Conservation (phyloP, 35 echinoderm and acorn worm species). For the Amphiura filiformis region DNA sequence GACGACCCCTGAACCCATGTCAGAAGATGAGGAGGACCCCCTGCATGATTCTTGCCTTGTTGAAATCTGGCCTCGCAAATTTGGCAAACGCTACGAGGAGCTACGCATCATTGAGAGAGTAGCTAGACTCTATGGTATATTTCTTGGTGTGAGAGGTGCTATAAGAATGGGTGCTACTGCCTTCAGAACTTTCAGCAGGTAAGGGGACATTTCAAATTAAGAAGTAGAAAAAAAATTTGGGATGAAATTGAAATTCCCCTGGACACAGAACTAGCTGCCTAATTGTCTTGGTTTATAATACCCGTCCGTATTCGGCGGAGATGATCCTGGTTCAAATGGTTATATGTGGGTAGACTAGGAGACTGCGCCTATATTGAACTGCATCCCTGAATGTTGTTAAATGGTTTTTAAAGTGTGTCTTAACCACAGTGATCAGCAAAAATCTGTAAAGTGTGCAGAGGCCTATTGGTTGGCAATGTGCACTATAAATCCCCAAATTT, state of each 20-base stretch:
- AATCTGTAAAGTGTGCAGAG: no score
- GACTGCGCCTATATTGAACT: no score
- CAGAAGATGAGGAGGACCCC: constrained; percentile 34
- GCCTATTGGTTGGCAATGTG: no score
- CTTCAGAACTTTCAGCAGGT: constrained; percentile 77
- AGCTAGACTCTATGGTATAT: constrained; percentile 57
- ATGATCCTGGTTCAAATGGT: no score
- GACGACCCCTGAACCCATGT: background rate
- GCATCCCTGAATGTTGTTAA: no score
- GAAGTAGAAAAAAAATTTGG: no score
- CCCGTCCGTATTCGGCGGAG: background rate
- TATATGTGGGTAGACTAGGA: no score
- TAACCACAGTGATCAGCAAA: no score
- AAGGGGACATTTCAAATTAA: background rate
- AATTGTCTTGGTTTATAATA: background rate
- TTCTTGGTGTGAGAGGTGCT: constrained; percentile 59
- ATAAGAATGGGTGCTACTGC: constrained; percentile 68
- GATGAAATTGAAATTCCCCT: no score
- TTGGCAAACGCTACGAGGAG: constrained; percentile 53
- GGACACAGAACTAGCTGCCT: no score
- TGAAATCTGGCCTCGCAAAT: constrained; percentile 77
- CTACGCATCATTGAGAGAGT: constrained; percentile 68
- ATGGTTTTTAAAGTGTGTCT: no score
- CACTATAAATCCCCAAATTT: no score
- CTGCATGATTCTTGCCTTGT: constrained; percentile 56